Conservation (phyloP, 2,113 vertebrate species). For the Pelobates fuscus region DNA sequence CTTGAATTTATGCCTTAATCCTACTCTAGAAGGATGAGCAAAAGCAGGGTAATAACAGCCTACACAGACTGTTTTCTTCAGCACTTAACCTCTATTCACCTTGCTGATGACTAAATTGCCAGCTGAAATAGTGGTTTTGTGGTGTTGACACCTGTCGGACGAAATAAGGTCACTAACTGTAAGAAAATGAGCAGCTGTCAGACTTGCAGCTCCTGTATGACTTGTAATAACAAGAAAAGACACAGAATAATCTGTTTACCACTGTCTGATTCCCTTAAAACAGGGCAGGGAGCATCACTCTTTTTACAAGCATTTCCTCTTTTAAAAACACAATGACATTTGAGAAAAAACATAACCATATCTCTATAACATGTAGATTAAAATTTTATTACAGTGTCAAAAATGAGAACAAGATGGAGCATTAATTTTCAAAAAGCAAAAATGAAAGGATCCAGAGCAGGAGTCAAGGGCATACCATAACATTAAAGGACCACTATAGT, state of each 20-base stretch:
- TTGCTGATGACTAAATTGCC: background rate
- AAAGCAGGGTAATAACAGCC: background rate
- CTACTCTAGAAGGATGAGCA: background rate
- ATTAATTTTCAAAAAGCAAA: too few relatives aligned
- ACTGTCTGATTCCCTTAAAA: background rate
- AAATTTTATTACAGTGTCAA: too few relatives aligned
- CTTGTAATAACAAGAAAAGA: background rate
- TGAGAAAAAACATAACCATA: too few relatives aligned
- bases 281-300: too few relatives aligned
- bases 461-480: too few relatives aligned
- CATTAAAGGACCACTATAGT: too few relatives aligned
- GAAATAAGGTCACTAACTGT: constrained; percentile 17
- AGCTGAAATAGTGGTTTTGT: constrained; percentile 23
- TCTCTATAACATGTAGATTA: too few relatives aligned
- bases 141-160: constrained; percentile 31
- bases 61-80: background rate
- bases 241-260: background rate
- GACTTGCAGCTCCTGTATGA: background rate
- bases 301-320: too few relatives aligned
- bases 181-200: constrained; percentile 1
- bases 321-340: too few relatives aligned
- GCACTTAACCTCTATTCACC: constrained; percentile 2
- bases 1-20: background rate
- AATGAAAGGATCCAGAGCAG: too few relatives aligned
- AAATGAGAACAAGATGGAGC: too few relatives aligned